Conservation (phyloP, 23 tunicate genomes). For the Halocynthia roretzi region DNA sequence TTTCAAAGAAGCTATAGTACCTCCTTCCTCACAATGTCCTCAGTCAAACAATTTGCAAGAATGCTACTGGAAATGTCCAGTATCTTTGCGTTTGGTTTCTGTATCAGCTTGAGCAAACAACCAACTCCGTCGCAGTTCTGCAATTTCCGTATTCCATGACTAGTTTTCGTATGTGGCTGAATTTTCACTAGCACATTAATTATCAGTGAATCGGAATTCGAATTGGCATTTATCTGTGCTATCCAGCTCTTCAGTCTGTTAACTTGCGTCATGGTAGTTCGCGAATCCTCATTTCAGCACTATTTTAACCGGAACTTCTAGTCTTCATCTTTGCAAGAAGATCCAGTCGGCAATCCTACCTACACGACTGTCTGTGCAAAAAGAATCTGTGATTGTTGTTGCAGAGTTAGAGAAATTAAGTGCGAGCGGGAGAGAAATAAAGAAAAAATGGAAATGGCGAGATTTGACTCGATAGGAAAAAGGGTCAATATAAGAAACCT, state of each 20-base stretch:
- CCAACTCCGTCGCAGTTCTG: neutral
- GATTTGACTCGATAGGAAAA: too few relatives aligned
- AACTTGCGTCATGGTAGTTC: neutral
- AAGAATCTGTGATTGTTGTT: too few relatives aligned
- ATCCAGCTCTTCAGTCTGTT: slow-evolving; percentile 10
- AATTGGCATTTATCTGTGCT: neutral
- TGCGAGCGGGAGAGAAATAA: too few relatives aligned
- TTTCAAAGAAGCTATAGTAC: neutral
- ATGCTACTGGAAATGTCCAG: slow-evolving; percentile 15
- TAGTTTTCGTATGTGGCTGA: neutral
- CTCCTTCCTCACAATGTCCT: slow-evolving; percentile 1
- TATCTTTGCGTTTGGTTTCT: slow-evolving; percentile 8
- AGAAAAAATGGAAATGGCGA: too few relatives aligned
- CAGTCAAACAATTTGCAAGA: slow-evolving; percentile 13
- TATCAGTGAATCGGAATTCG: slow-evolving; percentile 2
- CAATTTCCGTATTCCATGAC: neutral
- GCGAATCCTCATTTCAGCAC: too few relatives aligned
- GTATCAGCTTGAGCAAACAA: neutral
- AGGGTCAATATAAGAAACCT: too few relatives aligned
- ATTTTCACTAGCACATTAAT: slow-evolving; percentile 14
- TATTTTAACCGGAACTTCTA: too few relatives aligned
- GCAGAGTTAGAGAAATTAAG: too few relatives aligned
- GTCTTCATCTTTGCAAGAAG: too few relatives aligned
- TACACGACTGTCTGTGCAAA: too few relatives aligned
- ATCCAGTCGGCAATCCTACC: too few relatives aligned